Base-by-base conservation (phyloP, 2,113 vertebrate species). In the Oreotrochilus melanogaster region DNA sequence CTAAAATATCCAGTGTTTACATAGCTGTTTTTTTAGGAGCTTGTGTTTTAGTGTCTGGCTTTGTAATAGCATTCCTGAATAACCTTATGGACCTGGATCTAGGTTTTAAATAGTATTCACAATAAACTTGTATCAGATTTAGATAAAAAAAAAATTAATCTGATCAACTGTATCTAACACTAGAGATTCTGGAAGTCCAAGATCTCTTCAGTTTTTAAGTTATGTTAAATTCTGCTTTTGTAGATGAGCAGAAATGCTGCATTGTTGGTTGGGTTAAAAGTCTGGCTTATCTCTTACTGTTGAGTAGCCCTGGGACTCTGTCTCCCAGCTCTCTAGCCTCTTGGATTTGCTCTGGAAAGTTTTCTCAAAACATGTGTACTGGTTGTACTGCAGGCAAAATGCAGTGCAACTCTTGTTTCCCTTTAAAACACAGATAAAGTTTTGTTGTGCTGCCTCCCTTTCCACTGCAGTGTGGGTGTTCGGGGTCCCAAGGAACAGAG, bases 1-100 rank as follows among this genome's bases (percentile, higher is more conserved):
- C 22, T 69, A 54, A 85, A 91, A 69, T 30, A 76, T 69, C 4
- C 33, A 62, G 7, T 79, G 25, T 88, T 94, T 94, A 37, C 71
- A 79, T 73, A 79, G 43, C 21, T 61, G 69, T 4, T 69, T 88
- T 87, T 64, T n/a, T 45, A 14, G 43, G 31, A 54, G 22, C 10
- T 61, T 51, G 31, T 37, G n/a, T 54, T 83, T 83, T 92, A 82
- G 33, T 79, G 89, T 73, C 54, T 95, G 95, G 43, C 66, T 75
- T 22, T 83, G 50, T 31, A 80, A n/a, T 30, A 50, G 78, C 90
- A 79, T 93, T 93, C 71, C 54, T 83, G 37, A 50, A 56, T 82
- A 79, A 61, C 9, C 27, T 57, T n/a, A 9, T 56, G 16, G 48
- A n/a, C 48, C 81, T 64, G 33, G n/a, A 76, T n/a, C 13, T 2